Evolutionary conservation across 2,113 vertebrate species (phyloP).

Genomic region (Acrocephalus arundinaceus): DNA sequence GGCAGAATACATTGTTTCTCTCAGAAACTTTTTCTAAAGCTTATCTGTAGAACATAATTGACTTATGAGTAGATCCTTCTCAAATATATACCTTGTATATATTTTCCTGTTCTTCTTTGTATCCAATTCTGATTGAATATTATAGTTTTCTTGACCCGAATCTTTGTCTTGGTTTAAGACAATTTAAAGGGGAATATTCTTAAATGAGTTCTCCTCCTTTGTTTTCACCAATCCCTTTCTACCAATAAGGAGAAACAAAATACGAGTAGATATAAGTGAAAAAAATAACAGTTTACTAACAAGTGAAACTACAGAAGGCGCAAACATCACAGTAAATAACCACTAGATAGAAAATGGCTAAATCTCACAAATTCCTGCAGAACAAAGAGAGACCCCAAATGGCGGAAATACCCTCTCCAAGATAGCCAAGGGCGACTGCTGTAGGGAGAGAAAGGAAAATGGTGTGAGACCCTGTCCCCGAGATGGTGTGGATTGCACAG

Average conservation of each 20-base stretch:
- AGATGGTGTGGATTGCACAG: accelerated
- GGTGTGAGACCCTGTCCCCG: accelerated
- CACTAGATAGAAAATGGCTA: background rate
- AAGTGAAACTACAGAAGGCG: background rate
- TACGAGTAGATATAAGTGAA: background rate
- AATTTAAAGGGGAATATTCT: background rate
- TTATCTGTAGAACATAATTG: background rate
- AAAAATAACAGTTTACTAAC: background rate
- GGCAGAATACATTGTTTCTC: background rate
- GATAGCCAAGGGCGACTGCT: accelerated
- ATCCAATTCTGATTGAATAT: background rate
- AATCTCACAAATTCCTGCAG: background rate
- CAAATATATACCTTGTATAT: background rate
- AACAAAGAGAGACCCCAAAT: background rate
- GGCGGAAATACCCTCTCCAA: background rate
- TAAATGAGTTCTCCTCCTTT: background rate
- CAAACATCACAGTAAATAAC: background rate
- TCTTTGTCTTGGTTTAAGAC: background rate
- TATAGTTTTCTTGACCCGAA: background rate
- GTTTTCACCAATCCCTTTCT: background rate
- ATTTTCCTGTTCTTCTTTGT: background rate
- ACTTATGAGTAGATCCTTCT: background rate
- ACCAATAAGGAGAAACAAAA: background rate
- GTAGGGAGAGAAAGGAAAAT: background rate
- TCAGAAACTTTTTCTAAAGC: background rate